These are phyloP conservation scores for Andrena bicolor DNA, from an alignment of 2,888 invertebrate genomes.

Conservation along the genomic window DNA sequence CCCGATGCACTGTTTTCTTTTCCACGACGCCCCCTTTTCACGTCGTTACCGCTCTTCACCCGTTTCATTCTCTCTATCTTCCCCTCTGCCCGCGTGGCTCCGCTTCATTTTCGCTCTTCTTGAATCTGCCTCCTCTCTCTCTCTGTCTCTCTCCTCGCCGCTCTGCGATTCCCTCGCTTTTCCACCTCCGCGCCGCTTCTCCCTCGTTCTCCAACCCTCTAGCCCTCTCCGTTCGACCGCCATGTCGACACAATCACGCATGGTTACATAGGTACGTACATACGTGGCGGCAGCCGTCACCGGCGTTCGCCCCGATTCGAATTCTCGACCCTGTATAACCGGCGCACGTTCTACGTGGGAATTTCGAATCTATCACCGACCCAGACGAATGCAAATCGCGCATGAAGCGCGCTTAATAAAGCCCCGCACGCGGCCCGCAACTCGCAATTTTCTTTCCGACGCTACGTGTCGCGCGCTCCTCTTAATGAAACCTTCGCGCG, in stretches of 20 bases:
- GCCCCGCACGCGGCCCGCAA: slow-evolving; percentile 73
- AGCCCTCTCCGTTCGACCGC: slow-evolving; percentile 42
- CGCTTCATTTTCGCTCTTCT: slow-evolving; percentile 24
- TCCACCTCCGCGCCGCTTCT: neutral
- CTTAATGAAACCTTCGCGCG: slow-evolving; percentile 67
- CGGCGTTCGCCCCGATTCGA: slow-evolving; percentile 69
- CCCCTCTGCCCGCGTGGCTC: neutral
- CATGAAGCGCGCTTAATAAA: slow-evolving; percentile 77
- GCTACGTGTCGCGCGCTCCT: slow-evolving; percentile 64
- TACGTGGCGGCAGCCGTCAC: slow-evolving; percentile 56
- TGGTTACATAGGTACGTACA: slow-evolving; percentile 52
- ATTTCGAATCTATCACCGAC: slow-evolving; percentile 76
- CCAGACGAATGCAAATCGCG: slow-evolving; percentile 77
- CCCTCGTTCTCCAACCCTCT: slow-evolving; percentile 17
- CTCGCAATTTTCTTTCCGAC: slow-evolving; percentile 74
- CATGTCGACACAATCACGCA: slow-evolving; percentile 57
- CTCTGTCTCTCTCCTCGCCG: neutral
- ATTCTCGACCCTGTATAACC: slow-evolving; percentile 71
- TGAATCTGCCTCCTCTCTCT: neutral
- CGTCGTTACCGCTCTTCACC: slow-evolving; percentile 8
- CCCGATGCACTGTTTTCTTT: neutral
- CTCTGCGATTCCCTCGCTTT: neutral
- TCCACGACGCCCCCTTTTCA: neutral
- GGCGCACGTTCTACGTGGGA: slow-evolving; percentile 73
- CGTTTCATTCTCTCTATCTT: slow-evolving; percentile 4